Base-by-base conservation (phyloP, 1,140 invertebrate genomes). In the Akabosia matsudoensis region DNA sequence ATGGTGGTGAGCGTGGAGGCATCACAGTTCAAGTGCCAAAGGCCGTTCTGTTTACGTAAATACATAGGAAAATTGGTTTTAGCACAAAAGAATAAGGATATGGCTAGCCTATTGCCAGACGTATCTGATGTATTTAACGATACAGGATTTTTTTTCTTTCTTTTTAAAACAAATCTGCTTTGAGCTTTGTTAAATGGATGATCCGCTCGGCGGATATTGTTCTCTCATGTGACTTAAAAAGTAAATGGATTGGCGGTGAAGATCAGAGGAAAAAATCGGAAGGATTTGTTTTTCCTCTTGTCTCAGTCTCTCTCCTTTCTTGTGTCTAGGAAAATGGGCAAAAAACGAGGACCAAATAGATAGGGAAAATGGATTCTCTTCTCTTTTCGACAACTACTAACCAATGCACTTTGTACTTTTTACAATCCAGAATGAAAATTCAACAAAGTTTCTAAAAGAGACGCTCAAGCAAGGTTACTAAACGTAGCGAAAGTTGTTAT, bases 221-320 rank as follows among this genome's bases (percentile, higher is more conserved):
- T 67, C 61, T 67, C 30, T 67, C 7, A 67, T 13, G 22, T 45
- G 37, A 45, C 37, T 45, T 45, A 67, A 28, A 67, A 30, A 31
- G 61, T 67, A 67, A 67, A 67, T 67, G 61, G 61, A 67, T 67
- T 67, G 61, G 24, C 61, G 61, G 61, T 67, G 30, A 67, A 67
- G 61, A 67, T 67, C 61, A 67, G 61, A 67, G 28, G 61, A 31
- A 67, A 67, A 30, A 67, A 30, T 30, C 26, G 61, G 31, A 67
- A n/a, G 61, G 31, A 14, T 67, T 67, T 24, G 28, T 67, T 67
- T 67, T 67, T 67, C 31, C 61, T 67, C 10, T 67, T 31, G 7
- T 45, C 37, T 45, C 37, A 10, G 7, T 45, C 18, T 18, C 18
- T 45, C 37, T 45, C 18, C 37, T 45, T 18, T 45, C 37, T 45